Conservation (phyloP, 2,113 vertebrate genomes). For the Furnarius figulus region DNA sequence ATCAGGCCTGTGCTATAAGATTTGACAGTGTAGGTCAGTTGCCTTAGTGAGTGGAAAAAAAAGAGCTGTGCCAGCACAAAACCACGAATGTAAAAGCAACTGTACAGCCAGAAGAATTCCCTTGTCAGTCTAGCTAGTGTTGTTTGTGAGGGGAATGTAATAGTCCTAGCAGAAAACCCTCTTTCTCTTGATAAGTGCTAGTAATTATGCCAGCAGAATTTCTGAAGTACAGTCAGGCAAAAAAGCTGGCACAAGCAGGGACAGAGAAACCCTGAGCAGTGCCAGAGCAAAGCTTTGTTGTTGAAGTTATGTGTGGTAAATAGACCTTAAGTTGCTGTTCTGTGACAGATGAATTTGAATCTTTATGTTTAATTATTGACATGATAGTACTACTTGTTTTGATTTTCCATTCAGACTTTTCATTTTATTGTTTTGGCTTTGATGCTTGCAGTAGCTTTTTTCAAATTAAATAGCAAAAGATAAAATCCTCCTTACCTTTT, state of each 20-base stretch:
- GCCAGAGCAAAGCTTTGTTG: not conserved
- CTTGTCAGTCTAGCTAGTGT: slow-evolving; percentile 11
- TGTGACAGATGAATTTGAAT: not conserved
- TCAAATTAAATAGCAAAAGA: not conserved
- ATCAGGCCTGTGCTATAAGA: not conserved
- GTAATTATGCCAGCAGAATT: slow-evolving; percentile 33
- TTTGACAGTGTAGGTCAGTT: not conserved
- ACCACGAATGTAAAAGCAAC: not conserved
- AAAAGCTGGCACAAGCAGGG: not conserved
- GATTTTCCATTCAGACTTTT: not conserved
- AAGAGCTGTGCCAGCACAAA: slow-evolving; percentile 37
- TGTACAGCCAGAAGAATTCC: slow-evolving; percentile 22
- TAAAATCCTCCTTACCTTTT: not conserved
- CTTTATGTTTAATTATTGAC: not conserved
- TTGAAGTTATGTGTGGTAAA: not conserved
- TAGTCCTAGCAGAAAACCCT: not conserved
- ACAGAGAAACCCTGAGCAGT: not conserved
- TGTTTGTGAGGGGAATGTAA: slow-evolving; percentile 18
- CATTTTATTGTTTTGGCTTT: not conserved
- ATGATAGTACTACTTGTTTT: not conserved
- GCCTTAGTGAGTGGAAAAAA: not conserved
- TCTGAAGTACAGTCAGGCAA: slow-evolving; percentile 42
- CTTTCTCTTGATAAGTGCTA: not conserved
- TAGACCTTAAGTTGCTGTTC: not conserved
- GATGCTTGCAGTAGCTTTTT: not conserved